phyloP scores from a whole-genome alignment of 2,113 vertebrate genomes.

The Ursus arctos region DNA sequence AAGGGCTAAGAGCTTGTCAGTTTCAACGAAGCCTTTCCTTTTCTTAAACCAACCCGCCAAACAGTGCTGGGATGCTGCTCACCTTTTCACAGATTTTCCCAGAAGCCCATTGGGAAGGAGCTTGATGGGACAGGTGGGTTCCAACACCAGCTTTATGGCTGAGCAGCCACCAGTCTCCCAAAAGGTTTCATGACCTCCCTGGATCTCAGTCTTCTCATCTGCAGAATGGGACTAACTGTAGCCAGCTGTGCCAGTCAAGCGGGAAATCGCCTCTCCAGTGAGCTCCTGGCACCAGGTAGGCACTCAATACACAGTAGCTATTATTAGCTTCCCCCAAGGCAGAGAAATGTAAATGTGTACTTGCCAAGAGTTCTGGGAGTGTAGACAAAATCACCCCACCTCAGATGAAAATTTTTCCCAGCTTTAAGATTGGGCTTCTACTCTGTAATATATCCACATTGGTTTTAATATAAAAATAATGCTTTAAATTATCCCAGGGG shows the following conservation, averaged over 20 bases:
- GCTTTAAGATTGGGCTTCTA: conserved; percentile 55
- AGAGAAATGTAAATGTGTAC: conserved; percentile 22
- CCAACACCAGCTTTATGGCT: not conserved
- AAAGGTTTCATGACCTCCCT: not conserved
- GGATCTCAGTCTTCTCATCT: conserved; percentile 26
- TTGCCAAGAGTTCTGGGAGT: conserved; percentile 67
- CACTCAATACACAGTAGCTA: conserved; percentile 1
- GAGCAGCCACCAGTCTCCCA: not conserved
- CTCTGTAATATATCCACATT: conserved; percentile 45
- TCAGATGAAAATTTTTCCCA: conserved; percentile 44
- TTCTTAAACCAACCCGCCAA: not conserved
- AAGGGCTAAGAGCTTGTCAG: not conserved
- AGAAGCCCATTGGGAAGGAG: not conserved
- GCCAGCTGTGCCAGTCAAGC: not conserved
- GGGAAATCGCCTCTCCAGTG: not conserved
- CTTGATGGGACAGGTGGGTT: not conserved
- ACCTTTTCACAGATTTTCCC: not conserved
- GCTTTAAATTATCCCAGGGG: too few species aligned
- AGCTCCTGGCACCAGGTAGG: not conserved
- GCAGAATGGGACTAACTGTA: not conserved
- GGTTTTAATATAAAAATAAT: conserved; percentile 61
- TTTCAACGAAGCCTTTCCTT: not conserved
- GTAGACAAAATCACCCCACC: conserved; percentile 52
- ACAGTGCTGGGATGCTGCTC: not conserved
- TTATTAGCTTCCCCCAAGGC: conserved; percentile 49